Conservation (phyloP, 2,888 invertebrate genomes). For the Hirtodrosophila alboralis region DNA sequence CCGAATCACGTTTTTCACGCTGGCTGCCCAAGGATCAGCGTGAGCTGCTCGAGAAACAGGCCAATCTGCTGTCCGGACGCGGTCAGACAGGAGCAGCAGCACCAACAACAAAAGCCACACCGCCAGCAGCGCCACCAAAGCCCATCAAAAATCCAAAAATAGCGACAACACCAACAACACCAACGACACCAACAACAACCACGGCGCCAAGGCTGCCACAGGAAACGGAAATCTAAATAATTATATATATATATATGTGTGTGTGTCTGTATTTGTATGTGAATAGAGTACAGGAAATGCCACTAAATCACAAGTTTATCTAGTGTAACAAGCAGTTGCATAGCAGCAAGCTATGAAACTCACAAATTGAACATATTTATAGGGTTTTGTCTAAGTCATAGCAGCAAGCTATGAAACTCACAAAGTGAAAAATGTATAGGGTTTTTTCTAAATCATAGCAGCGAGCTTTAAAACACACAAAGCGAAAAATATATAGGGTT, state of each 20-base stretch:
- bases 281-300: conserved; percentile 30
- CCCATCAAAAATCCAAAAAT: conserved; percentile 25
- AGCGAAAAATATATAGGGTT: not conserved
- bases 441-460: conserved; percentile 8
- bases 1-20: conserved; percentile 82
- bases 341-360: conserved; percentile 11
- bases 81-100: conserved; percentile 17
- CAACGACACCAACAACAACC: conserved; percentile 16
- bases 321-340: not conserved
- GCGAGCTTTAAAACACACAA: conserved; percentile 5
- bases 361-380: not conserved
- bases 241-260: conserved; percentile 20
- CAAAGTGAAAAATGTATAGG: conserved; percentile 3
- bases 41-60: conserved; percentile 83
- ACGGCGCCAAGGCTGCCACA: conserved; percentile 68
- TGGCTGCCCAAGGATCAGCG: conserved; percentile 84
- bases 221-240: conserved; percentile 82
- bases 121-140: conserved; percentile 28
- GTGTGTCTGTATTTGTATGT: conserved; percentile 23
- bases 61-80: conserved; percentile 80
- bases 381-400: conserved; percentile 21
- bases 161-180: conserved; percentile 21
- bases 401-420: conserved; percentile 47
- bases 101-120: conserved; percentile 21
- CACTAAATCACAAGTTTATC: conserved; percentile 16